A percentile compares a stretch with the other conserved stretches of the same genome.
Evolutionary conservation across 2,113 vertebrate species (phyloP).

Genomic region (Gasterosteus nipponicus): DNA sequence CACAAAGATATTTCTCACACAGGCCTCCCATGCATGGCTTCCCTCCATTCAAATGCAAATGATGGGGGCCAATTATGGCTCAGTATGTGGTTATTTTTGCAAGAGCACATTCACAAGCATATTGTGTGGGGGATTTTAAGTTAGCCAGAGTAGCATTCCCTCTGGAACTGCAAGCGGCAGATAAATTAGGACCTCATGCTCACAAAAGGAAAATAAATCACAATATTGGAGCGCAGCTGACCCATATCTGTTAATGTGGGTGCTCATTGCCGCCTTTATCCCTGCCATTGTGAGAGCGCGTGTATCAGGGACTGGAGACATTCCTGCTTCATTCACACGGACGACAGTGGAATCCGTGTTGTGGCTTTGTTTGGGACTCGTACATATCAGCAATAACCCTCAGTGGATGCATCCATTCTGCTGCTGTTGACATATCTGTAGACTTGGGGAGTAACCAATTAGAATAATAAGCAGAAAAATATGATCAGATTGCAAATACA

Average conservation of each 20-base stretch:
- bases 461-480: neutral
- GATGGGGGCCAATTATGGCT: constrained; percentile 71
- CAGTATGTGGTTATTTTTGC: constrained; percentile 69
- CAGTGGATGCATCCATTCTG: constrained; percentile 1
- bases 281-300: constrained; percentile 40
- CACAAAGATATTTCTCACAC: constrained; percentile 25
- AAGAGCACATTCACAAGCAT: constrained; percentile 66
- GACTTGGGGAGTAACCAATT: neutral
- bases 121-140: constrained; percentile 60
- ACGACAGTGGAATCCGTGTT: constrained; percentile 43
- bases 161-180: constrained; percentile 53
- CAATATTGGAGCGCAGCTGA: constrained; percentile 57
- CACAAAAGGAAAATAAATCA: constrained; percentile 69
- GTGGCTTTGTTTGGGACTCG: constrained; percentile 54
- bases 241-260: constrained; percentile 68
- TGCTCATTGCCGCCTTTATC: constrained; percentile 52
- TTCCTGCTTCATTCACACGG: constrained; percentile 29
- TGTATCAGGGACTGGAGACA: constrained; percentile 26
- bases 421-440: neutral
- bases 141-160: constrained; percentile 60
- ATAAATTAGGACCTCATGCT: constrained; percentile 64
- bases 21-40: constrained; percentile 58
- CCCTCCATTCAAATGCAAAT: constrained; percentile 79
- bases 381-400: constrained; percentile 42
- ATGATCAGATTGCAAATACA: neutral